Evolutionary conservation across 2,113 vertebrate species (phyloP), one percentile per base, ranked within the genome.

Genomic region (Thalassoma bifasciatum): DNA sequence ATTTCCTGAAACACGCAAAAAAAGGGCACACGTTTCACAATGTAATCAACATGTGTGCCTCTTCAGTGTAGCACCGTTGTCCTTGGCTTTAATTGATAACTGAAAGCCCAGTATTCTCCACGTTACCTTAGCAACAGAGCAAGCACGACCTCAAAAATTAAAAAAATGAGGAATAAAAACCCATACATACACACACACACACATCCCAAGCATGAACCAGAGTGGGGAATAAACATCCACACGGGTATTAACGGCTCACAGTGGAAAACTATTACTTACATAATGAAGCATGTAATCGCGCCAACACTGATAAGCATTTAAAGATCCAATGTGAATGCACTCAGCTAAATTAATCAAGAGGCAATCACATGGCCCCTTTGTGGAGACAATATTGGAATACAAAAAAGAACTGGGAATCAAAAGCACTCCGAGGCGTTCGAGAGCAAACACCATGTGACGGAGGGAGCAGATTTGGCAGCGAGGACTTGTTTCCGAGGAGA

Each of bases 91-190:
- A 90, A 93, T 90, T 92, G 72, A 90, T 83, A 90, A 78, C 70
- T 62, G 75, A 83, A 81, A 86, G 61, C 68, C 57, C 57, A 34
- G 75, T 37, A 72, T 89, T 86, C 85, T 84, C 79, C 78, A 86
- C 5, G 91, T 92, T 93, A 83, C 91, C 90, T 79, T 93, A 89
- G 92, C 92, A 93, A 94, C 92, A 83, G 89, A 86, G 82, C 87
- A 88, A 89, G 86, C 89, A 88, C 82, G 76, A 89, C 66, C 70
- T 86, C 38, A 86, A 86, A 89, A 90, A 83, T 78, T 61, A 73
- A 82, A 84, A 79, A 26, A 65, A 67, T 0, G 12, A 80, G 46
- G 44, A 77, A 69, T 54, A 66, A 83, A 30, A 59, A 60, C 81
- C 61, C 52, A 49, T 6, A 30, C 30, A 30, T 6, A 30, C 30